Conservation (phyloP, 92 coral and sea anemone species). For the Virgularia gustaviana region DNA sequence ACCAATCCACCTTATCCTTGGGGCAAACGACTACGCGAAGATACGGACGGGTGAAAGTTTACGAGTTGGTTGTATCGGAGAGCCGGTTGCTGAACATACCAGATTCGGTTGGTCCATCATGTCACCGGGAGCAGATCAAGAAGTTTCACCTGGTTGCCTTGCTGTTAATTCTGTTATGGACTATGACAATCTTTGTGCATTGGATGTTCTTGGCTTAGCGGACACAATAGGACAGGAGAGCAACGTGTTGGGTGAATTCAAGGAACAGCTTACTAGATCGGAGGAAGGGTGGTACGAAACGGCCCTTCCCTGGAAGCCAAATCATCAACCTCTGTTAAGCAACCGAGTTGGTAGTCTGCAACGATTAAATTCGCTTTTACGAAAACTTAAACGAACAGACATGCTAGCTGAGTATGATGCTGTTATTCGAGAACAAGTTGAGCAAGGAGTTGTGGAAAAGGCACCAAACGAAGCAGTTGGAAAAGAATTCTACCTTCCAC, state of each 20-base stretch:
- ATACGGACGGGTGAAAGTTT: constrained; percentile 49
- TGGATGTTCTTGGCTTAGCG: constrained; percentile 53
- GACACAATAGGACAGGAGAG: constrained; percentile 35
- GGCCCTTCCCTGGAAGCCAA: constrained; percentile 50
- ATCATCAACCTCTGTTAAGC: constrained; percentile 16
- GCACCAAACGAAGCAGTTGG: constrained; percentile 22
- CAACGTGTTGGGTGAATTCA: constrained; percentile 42
- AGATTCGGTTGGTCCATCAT: constrained; percentile 56
- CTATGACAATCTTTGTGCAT: constrained; percentile 41
- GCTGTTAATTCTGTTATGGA: constrained; percentile 45
- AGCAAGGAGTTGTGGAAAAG: constrained; percentile 28
- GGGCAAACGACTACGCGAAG: constrained; percentile 59
- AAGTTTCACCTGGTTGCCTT: constrained; percentile 18
- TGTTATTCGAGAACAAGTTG: constrained; percentile 43
- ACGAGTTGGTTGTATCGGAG: constrained; percentile 57
- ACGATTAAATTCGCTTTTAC: constrained; percentile 20
- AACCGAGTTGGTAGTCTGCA: constrained; percentile 47
- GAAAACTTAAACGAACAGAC: constrained; percentile 27
- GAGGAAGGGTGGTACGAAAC: constrained; percentile 62
- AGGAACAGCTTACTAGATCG: constrained; percentile 41
- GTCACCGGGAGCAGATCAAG: constrained; percentile 57
- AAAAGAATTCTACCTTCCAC: constrained; percentile 43
- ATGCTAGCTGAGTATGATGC: constrained; percentile 40
- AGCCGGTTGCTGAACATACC: constrained; percentile 53
- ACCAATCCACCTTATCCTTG: constrained; percentile 56